Evolutionary conservation across 1,140 invertebrate genomes (phyloP).

Genomic region (Drosophila serrata): DNA sequence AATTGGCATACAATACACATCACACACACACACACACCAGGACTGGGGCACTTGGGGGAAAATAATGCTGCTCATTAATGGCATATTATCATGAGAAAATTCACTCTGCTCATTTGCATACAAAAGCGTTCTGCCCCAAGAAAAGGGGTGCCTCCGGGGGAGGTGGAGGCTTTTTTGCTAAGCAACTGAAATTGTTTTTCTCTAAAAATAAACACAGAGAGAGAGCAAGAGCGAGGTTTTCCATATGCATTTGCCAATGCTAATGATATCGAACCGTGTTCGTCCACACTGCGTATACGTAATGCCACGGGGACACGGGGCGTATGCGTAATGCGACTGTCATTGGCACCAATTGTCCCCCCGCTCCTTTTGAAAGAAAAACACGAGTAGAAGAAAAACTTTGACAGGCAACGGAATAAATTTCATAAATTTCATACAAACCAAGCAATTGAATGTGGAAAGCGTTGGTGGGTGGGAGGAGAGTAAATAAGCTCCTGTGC

Average conservation of each 20-base stretch:
- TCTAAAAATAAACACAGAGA: constrained; percentile 25
- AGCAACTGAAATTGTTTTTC: constrained; percentile 50
- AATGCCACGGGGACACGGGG: constrained; percentile 12
- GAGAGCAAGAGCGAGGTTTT: neutral
- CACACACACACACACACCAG: no score
- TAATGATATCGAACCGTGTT: constrained; percentile 30
- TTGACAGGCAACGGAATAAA: constrained; percentile 32
- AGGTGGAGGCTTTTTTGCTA: constrained; percentile 27
- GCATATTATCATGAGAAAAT: constrained; percentile 51
- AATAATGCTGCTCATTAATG: constrained; percentile 52
- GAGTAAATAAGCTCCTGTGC: constrained; percentile 31
- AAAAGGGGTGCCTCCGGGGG: neutral
- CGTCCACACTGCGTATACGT: constrained; percentile 38
- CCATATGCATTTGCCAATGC: constrained; percentile 40
- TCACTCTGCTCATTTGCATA: constrained; percentile 49
- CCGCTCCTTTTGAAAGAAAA: neutral
- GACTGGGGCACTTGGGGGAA: neutral
- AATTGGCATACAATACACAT: constrained; percentile 48
- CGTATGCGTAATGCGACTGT: constrained; percentile 38
- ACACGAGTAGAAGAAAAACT: constrained; percentile 34
- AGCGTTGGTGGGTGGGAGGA: neutral
- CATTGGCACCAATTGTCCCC: constrained; percentile 6
- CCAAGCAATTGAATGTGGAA: constrained; percentile 40
- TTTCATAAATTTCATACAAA: constrained; percentile 42
- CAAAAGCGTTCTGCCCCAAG: constrained; percentile 12